Conservation (phyloP, 2,113 vertebrate genomes). For the Rhegmatorhina hoffmannsi region DNA sequence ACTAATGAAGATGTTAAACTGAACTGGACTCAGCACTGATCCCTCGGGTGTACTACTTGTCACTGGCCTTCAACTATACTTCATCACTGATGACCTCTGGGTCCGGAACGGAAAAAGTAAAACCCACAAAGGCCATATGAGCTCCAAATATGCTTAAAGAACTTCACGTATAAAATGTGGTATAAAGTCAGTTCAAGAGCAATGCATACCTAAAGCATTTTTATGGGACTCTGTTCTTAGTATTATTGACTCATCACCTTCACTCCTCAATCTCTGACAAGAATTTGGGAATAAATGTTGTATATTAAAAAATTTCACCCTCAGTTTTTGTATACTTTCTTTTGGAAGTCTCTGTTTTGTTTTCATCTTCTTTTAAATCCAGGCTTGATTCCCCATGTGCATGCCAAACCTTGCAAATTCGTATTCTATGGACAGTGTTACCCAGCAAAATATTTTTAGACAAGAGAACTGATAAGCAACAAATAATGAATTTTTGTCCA, state of each 20-base stretch:
- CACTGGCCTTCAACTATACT: background rate
- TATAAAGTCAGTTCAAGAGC: background rate
- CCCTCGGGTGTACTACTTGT: background rate
- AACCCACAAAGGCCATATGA: background rate
- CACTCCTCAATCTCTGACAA: no score
- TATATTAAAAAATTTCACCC: background rate
- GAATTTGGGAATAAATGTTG: background rate
- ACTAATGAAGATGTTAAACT: background rate
- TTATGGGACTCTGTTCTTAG: background rate
- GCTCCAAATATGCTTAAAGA: background rate
- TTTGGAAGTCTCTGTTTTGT: background rate
- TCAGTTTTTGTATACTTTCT: background rate
- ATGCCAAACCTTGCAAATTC: background rate
- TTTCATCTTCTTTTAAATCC: background rate
- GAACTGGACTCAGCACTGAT: background rate
- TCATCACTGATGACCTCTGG: background rate
- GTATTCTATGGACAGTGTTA: background rate
- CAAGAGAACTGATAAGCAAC: background rate
- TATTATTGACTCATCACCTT: background rate
- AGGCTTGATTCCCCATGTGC: background rate
- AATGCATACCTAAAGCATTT: background rate
- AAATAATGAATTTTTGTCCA: background rate
- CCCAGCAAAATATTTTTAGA: background rate
- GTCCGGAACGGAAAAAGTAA: background rate
- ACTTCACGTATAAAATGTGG: background rate